These are phyloP conservation scores for Tupiocoris notatus DNA, from an alignment of 2,888 invertebrate genomes.

Conservation along the genomic window DNA sequence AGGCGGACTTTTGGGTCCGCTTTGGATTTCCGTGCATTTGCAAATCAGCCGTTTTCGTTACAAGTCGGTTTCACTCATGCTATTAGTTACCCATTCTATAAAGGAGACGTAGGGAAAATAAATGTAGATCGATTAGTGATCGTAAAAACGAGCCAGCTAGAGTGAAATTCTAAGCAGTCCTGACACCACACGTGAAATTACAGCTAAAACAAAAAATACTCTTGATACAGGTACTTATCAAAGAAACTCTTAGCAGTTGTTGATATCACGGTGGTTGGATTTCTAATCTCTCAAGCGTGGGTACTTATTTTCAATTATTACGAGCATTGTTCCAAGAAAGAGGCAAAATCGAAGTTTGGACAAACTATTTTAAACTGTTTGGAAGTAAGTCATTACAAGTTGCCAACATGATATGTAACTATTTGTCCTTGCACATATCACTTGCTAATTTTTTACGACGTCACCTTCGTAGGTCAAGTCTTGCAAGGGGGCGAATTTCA, in stretches of 20 bases:
- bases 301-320: background rate
- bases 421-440: too few relatives aligned
- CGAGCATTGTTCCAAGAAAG: background rate
- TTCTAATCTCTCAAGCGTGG: background rate
- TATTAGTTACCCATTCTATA: background rate
- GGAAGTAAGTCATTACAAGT: background rate
- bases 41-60: conserved; percentile 14
- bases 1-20: conserved; percentile 29
- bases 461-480: background rate
- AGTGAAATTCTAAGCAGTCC: too few relatives aligned
- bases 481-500: background rate
- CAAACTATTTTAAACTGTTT: background rate
- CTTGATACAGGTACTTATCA: conserved; percentile 5
- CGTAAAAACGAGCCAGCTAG: too few relatives aligned
- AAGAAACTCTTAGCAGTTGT: background rate
- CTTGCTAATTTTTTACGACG: too few relatives aligned
- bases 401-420: too few relatives aligned
- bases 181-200: too few relatives aligned
- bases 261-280: background rate
- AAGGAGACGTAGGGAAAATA: too few relatives aligned
- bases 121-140: too few relatives aligned
- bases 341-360: background rate
- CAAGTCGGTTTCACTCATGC: background rate
- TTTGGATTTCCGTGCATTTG: conserved; percentile 35
- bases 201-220: too few relatives aligned